phyloP scores from a whole-genome alignment of 2,113 vertebrate genomes.

The Periophthalmus modestus region DNA sequence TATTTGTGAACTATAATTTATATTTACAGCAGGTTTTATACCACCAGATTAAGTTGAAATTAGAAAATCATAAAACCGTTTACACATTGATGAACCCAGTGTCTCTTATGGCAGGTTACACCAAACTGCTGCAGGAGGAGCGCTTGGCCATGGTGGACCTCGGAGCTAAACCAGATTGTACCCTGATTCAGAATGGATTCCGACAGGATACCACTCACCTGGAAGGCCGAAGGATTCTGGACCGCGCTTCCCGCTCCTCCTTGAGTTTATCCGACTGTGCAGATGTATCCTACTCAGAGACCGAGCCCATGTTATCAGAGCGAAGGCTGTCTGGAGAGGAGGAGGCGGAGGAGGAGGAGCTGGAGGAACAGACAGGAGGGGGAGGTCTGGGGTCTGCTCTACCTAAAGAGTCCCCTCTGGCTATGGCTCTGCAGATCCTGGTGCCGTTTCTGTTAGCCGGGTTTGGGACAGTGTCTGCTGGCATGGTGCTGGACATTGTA shows the following conservation, averaged over 20 bases:
- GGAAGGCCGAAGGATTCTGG: constrained; percentile 83
- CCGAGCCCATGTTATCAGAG: constrained; percentile 84
- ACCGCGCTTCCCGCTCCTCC: constrained; percentile 77
- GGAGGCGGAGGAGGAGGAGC: constrained; percentile 64
- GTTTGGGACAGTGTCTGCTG: constrained; percentile 94
- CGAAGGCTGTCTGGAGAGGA: constrained; percentile 69
- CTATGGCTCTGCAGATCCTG: constrained; percentile 92
- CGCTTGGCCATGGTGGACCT: constrained; percentile 85
- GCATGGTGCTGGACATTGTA: constrained; percentile 96
- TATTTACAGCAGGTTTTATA: too few relatives aligned
- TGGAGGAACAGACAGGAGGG: constrained; percentile 30
- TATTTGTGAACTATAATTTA: too few relatives aligned
- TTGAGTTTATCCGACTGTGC: constrained; percentile 79
- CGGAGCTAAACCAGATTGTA: constrained; percentile 81
- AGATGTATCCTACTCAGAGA: constrained; percentile 80
- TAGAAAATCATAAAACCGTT: too few relatives aligned
- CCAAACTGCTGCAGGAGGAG: constrained; percentile 89
- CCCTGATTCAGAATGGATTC: constrained; percentile 77
- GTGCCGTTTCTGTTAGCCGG: constrained; percentile 93
- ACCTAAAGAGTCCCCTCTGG: constrained; percentile 88
- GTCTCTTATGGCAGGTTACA: constrained; percentile 83
- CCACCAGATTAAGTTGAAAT: too few relatives aligned
- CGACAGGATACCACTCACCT: constrained; percentile 77
- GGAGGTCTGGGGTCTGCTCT: constrained; percentile 38
- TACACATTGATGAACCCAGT: neutral